phyloP scores from a whole-genome alignment of 1,140 invertebrate species.

The Drosophila lacertosa region DNA sequence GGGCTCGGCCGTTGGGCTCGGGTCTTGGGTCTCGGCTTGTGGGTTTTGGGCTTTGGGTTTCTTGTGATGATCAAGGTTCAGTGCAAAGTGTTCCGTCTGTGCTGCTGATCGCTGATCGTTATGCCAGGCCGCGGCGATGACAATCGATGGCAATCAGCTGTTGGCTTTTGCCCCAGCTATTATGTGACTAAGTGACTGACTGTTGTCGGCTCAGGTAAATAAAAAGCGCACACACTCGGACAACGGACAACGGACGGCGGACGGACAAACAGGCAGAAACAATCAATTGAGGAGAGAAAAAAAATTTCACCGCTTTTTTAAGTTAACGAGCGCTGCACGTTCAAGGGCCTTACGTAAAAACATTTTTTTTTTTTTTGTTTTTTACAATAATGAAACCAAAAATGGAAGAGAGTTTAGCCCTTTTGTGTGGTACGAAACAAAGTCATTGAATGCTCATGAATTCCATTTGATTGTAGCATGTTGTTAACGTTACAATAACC shows the following conservation, averaged over 20 bases:
- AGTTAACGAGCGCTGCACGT: conserved; percentile 72
- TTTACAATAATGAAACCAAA: conserved; percentile 47
- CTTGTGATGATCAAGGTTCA: conserved; percentile 7
- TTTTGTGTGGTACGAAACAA: conserved; percentile 52
- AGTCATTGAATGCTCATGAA: conserved; percentile 49
- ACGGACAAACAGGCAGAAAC: neutral
- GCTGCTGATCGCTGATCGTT: conserved; percentile 12
- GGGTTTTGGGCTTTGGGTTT: neutral
- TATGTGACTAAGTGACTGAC: conserved; percentile 63
- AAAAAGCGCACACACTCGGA: conserved; percentile 29
- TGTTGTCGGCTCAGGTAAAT: conserved; percentile 61
- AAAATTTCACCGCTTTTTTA: conserved; percentile 34
- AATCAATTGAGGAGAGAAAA: conserved; percentile 4
- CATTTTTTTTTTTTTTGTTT: conserved; percentile 20
- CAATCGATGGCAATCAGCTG: conserved; percentile 44
- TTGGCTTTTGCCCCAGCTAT: conserved; percentile 30
- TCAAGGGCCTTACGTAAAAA: conserved; percentile 76
- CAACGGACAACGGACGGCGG: neutral
- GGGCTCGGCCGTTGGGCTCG: conserved; percentile 2
- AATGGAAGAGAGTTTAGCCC: conserved; percentile 54
- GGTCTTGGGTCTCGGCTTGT: conserved; percentile 4
- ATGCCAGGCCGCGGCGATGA: conserved; percentile 19
- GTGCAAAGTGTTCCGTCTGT: conserved; percentile 21
- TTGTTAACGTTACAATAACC: too few relatives aligned
- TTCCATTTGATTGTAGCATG: conserved; percentile 70